These are phyloP conservation scores for Gobionotothen gibberifrons DNA, from an alignment of 2,797 vertebrate species.

Conservation along the genomic window DNA sequence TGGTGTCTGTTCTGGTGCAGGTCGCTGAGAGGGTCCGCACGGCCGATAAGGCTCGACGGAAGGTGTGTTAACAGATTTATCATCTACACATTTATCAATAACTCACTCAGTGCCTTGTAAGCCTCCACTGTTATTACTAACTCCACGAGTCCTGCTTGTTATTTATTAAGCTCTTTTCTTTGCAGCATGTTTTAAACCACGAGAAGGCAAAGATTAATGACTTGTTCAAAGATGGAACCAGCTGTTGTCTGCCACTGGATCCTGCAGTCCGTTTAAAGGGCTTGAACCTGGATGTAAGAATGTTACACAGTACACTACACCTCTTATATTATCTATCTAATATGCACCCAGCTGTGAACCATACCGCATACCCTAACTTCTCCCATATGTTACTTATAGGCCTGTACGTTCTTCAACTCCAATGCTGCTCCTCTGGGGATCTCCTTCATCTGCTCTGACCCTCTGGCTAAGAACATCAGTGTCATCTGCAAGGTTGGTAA, in stretches of 20 bases:
- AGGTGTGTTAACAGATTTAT: slow-evolving; percentile 79
- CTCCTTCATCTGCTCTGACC: slow-evolving; percentile 90
- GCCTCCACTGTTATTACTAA: background rate
- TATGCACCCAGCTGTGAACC: background rate
- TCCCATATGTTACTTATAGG: slow-evolving; percentile 73
- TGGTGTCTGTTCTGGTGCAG: slow-evolving; percentile 86
- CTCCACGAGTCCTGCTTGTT: background rate
- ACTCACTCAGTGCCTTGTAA: background rate
- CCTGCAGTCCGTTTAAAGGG: slow-evolving; percentile 89
- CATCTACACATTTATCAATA: background rate
- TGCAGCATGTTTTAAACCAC: slow-evolving; percentile 85
- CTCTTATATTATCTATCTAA: background rate
- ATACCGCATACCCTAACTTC: background rate
- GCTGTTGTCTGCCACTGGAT: slow-evolving; percentile 91
- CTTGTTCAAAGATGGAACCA: slow-evolving; percentile 86
- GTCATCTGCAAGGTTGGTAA: slow-evolving; percentile 93
- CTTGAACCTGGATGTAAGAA: slow-evolving; percentile 88
- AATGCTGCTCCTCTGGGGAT: slow-evolving; percentile 92
- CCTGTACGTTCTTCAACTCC: slow-evolving; percentile 93
- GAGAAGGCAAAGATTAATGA: slow-evolving; percentile 84
- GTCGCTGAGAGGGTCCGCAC: slow-evolving; percentile 87
- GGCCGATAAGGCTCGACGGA: slow-evolving; percentile 84
- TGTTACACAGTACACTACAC: background rate
- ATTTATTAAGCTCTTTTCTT: slow-evolving; percentile 1
- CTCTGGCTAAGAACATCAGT: slow-evolving; percentile 87